Evolutionary conservation across 2,113 vertebrate species (phyloP).

Genomic region (Zootoca vivipara): DNA sequence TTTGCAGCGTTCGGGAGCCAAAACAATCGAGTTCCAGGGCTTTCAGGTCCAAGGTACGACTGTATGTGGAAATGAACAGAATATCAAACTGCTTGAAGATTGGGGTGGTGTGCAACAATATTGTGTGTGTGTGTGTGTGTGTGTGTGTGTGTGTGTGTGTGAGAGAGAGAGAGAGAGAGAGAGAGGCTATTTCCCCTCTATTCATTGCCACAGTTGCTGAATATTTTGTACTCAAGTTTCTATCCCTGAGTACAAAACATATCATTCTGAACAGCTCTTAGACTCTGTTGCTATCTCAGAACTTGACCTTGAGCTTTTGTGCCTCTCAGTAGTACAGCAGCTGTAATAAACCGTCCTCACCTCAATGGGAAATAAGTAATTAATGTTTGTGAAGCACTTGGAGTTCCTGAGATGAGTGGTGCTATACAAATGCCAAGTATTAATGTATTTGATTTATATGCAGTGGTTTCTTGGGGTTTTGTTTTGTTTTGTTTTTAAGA

Average conservation of each 20-base stretch:
- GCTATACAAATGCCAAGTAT: rapidly evolving
- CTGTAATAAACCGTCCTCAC: background rate
- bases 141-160: no score
- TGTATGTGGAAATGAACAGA: no score
- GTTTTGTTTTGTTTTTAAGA: background rate
- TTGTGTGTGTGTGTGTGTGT: no score
- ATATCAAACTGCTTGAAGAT: no score
- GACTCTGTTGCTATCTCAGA: background rate
- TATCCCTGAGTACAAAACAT: background rate
- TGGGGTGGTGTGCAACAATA: no score
- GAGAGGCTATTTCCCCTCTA: background rate
- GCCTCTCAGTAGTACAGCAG: background rate
- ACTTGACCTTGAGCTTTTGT: slow-evolving; percentile 5
- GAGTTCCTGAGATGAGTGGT: background rate
- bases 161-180: no score
- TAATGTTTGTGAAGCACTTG: slow-evolving; percentile 21
- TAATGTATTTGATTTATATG: slow-evolving; percentile 8
- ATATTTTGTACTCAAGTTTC: background rate
- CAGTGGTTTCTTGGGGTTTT: background rate
- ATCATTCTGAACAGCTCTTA: background rate
- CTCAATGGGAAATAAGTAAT: slow-evolving; percentile 6
- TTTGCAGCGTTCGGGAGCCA: no score
- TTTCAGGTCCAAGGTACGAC: no score
- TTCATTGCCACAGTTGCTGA: background rate
- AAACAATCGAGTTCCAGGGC: no score